phyloP scores from a whole-genome alignment of 2,113 vertebrate species.

The Artemisiospiza belli region DNA sequence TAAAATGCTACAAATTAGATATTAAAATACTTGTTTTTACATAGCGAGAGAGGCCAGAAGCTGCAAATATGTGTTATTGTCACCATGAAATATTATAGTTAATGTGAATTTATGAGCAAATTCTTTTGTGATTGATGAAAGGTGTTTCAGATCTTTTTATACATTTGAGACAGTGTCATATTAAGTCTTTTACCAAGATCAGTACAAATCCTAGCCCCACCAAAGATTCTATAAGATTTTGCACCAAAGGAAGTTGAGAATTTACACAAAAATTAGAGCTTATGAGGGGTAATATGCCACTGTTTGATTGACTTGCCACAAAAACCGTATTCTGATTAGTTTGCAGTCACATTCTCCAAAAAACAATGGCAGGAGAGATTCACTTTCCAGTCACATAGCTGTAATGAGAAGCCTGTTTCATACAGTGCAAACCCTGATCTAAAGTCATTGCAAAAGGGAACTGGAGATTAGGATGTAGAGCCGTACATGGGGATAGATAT shows the following conservation, averaged over 20 bases:
- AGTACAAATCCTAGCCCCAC: not conserved
- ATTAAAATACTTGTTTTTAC: not conserved
- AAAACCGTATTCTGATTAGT: not conserved
- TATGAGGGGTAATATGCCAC: fast-evolving
- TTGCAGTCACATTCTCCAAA: not conserved
- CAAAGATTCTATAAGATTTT: not conserved
- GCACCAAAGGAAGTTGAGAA: not conserved
- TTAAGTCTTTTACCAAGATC: not conserved
- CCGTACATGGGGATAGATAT: not conserved
- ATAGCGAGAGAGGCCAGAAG: not conserved
- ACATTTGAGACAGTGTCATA: not conserved
- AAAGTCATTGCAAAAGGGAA: not conserved
- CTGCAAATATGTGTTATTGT: not conserved
- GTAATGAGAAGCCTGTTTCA: not conserved
- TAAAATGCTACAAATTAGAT: not conserved
- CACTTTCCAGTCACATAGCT: not conserved
- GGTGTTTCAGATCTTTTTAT: not conserved
- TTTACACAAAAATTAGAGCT: not conserved
- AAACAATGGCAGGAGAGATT: not conserved
- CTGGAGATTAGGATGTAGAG: not conserved
- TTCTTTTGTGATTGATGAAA: not conserved
- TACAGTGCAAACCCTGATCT: not conserved
- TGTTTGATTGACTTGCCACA: not conserved
- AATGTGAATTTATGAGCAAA: not conserved
- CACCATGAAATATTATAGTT: not conserved